Base-by-base conservation (phyloP, 2,797 vertebrate species). In the Cheracebus regulus region DNA sequence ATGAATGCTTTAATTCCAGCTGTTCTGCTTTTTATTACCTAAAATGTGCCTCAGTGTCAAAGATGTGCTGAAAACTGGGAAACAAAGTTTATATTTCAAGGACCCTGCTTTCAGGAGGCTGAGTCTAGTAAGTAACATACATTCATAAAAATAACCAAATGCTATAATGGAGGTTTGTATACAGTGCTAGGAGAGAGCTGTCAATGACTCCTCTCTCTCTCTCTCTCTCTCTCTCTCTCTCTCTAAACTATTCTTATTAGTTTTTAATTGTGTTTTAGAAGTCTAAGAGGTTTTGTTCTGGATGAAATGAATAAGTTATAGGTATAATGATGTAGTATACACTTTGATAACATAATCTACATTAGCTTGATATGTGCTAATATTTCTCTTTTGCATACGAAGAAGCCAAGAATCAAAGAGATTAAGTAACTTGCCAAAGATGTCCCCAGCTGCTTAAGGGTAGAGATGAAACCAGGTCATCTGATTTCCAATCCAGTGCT, bases 181-280 rank as follows among this genome's bases (percentile, higher is more conserved):
- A 26, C 28, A 64, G 28, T 19, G 17, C 24, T 44, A 28, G 48
- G 46, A 90, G 82, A 67, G 13, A 57, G 4, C 79, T 17, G 8
- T 19, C 28, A 28, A n/a, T 6, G 75, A 78, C 14, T 30, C 20
- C 9, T n/a, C 0, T 76, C 64, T 85, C 39, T 84, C 44, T 50
- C 9, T 39, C 15, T 36, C 4, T 41, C 6, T 36, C 0, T 39
- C 39, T 39, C 52, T 83, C 36, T 84, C 48, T 50, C 17, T 30
- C 58, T 72, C 58, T 83, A 24, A 82, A 84, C 84, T n/a, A 13
- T 64, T 83, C 30, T 92, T 12, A 48, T n/a, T 92, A 15, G 10
- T 58, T 92, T 96, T 90, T 70, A 78, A 92, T 84, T 50, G 75
- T 14, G n/a, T 4, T 88, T 92, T 88, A 30, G 28, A 82, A 70